Percentiles rank a stretch among this genome's conserved stretches.
These are phyloP conservation scores for Aphodius sticticus DNA, from an alignment of 2,888 invertebrate genomes.

Conservation along the genomic window DNA sequence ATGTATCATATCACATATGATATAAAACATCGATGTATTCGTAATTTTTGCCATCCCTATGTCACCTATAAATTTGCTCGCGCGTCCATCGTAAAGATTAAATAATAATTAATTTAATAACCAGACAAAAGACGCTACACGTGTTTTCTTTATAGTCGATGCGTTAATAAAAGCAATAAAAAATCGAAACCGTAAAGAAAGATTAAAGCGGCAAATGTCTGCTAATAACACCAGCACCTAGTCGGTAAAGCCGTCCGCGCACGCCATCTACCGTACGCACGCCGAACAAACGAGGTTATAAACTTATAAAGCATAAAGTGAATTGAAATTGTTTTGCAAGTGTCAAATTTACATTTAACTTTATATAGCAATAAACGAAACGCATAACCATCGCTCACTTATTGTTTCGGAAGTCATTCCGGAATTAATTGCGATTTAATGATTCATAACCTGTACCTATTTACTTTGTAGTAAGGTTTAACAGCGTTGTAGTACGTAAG, in stretches of 20 bases:
- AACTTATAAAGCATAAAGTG: not conserved
- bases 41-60: too few relatives aligned
- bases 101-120: constrained; percentile 16
- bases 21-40: too few relatives aligned
- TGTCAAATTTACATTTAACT: constrained; percentile 43
- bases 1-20: too few relatives aligned
- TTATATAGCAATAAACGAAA: constrained; percentile 43
- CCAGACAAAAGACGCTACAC: constrained; percentile 23
- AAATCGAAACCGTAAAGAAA: constrained; percentile 16
- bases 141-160: constrained; percentile 20
- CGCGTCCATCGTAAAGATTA: too few relatives aligned
- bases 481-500: constrained; percentile 26
- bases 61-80: too few relatives aligned
- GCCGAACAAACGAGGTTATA: constrained; percentile 13
- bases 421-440: constrained; percentile 49
- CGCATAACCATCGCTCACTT: constrained; percentile 42
- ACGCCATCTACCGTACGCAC: constrained; percentile 5
- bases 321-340: constrained; percentile 33
- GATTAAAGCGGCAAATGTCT: constrained; percentile 16
- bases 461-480: constrained; percentile 35
- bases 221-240: constrained; percentile 14
- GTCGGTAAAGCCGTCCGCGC: constrained; percentile 4
- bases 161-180: constrained; percentile 22
- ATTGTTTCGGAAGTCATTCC: constrained; percentile 48
- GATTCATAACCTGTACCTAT: constrained; percentile 46